These are phyloP conservation scores for Synanthedon vespiformis DNA, from an alignment of 2,888 invertebrate genomes.

Conservation along the genomic window DNA sequence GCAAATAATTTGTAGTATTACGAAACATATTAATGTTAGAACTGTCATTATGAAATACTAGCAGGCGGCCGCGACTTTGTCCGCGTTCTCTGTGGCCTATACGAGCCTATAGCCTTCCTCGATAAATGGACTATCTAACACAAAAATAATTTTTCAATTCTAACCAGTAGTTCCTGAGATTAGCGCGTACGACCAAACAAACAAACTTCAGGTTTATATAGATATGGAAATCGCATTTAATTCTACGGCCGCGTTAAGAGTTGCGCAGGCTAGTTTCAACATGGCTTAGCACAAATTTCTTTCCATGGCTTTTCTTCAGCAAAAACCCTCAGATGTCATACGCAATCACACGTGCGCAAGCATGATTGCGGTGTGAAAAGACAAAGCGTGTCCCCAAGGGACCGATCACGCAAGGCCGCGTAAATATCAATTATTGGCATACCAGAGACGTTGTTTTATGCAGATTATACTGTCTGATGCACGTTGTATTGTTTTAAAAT, in stretches of 20 bases:
- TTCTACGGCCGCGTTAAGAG: not conserved
- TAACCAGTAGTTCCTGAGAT: too few species aligned
- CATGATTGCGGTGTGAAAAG: slow-evolving; percentile 14
- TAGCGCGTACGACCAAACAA: too few species aligned
- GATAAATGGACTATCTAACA: too few species aligned
- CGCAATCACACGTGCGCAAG: slow-evolving; percentile 24
- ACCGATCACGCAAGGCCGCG: slow-evolving; percentile 48
- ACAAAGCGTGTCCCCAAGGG: slow-evolving; percentile 40
- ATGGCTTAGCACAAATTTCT: slow-evolving; percentile 9
- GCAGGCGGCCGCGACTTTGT: too few species aligned
- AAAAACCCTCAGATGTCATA: slow-evolving; percentile 24
- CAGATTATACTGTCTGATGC: slow-evolving; percentile 18
- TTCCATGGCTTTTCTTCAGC: slow-evolving; percentile 19
- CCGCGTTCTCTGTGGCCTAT: too few species aligned
- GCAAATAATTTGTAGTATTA: not conserved
- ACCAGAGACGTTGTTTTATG: slow-evolving; percentile 28
- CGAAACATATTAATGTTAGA: not conserved
- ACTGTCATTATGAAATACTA: too few species aligned
- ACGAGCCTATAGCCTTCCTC: too few species aligned
- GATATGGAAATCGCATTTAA: too few species aligned
- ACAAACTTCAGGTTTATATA: too few species aligned
- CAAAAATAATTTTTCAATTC: too few species aligned
- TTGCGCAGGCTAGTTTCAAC: slow-evolving; percentile 7
- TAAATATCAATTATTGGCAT: slow-evolving; percentile 36
- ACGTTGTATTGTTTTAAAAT: not conserved